Base-by-base conservation (phyloP, 2,113 vertebrate species). In the Chroicocephalus ridibundus region DNA sequence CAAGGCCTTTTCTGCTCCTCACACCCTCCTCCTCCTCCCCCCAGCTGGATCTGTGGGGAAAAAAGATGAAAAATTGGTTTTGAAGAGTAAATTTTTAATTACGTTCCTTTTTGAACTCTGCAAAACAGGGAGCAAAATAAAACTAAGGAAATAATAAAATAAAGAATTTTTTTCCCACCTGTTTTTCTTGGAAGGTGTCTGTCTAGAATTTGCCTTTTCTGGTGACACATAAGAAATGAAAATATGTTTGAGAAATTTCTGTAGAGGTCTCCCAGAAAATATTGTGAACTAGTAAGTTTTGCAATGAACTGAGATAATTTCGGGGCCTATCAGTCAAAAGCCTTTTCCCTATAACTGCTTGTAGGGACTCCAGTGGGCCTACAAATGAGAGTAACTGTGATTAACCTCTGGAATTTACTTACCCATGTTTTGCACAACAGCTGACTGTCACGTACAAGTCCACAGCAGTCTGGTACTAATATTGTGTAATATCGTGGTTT, bases 41-140 rank as follows among this genome's bases (percentile, higher is more conserved):
- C 7, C 46, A 46, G 8, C 25, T 81, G 55, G 64, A 69, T 93
- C 75, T 96, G 62, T 96, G 84, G 84, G 86, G 27, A 6, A 89
- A 86, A 96, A 96, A 94, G 86, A 96, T 84, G 66, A 95, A 93
- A 91, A 80, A 26, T 76, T 86, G 29, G 16, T 96, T 97, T 78
- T 90, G 84, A 95, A 87, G 82, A 91, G 90, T 90, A 96, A 83
- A 86, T 96, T 97, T 97, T 97, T 83, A 86, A 88, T 92, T 97
- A 65, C 22, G 65, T 76, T 97, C 46, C 51, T 72, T 90, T 97
- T 94, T 97, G 90, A 97, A 92, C 80, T 91, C 75, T 61, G n/a
- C n/a, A 10, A 58, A 78, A 84, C 75, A 95, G 80, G 77, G n/a
- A 25, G 19, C 72, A 82, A 91, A 81, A 91, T 49, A 81, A 74